Conservation (phyloP, 1,140 invertebrate genomes). For the Calliopsis andreniformis region DNA sequence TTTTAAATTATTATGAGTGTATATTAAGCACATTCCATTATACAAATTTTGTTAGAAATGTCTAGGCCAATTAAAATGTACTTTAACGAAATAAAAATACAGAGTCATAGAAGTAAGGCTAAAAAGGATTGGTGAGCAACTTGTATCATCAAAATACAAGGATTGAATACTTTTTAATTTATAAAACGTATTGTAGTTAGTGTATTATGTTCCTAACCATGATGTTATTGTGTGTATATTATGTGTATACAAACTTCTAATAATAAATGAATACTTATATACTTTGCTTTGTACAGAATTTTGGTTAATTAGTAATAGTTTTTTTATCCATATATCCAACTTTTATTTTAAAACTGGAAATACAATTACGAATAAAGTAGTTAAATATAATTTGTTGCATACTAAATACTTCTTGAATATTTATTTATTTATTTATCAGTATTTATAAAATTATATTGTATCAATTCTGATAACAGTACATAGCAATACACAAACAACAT, state of each 20-base stretch:
- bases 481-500: neutral
- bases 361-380: constrained; percentile 17
- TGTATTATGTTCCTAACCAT: constrained; percentile 63
- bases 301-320: neutral
- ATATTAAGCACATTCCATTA: constrained; percentile 24
- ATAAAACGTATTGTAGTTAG: constrained; percentile 54
- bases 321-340: neutral
- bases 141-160: constrained; percentile 35
- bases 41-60: constrained; percentile 2
- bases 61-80: constrained; percentile 6
- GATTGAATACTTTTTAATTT: constrained; percentile 50
- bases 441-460: constrained; percentile 5
- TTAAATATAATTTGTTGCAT: neutral
- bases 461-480: neutral
- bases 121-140: constrained; percentile 19
- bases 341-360: constrained; percentile 20
- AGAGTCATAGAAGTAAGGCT: constrained; percentile 18
- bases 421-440: constrained; percentile 2
- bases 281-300: constrained; percentile 29
- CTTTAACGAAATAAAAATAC: constrained; percentile 21
- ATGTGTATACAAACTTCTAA: constrained; percentile 66
- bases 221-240: constrained; percentile 67
- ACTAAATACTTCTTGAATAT: neutral
- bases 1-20: constrained; percentile 9
- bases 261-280: constrained; percentile 67